These are phyloP conservation scores for Siniperca obscura DNA, from an alignment of 2,797 vertebrate species.

Conservation along the genomic window DNA sequence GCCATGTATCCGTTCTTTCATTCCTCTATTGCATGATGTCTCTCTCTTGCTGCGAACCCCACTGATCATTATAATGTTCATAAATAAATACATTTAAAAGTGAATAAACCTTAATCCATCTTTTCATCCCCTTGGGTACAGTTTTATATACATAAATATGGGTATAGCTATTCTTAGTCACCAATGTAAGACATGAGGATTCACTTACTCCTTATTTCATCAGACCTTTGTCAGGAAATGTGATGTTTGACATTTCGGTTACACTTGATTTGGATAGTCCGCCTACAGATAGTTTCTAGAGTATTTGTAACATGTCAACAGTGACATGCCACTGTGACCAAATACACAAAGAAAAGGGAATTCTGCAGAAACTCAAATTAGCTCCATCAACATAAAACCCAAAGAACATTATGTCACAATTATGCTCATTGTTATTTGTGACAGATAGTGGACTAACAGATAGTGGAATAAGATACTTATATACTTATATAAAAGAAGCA, in stretches of 20 bases:
- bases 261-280: too few relatives aligned
- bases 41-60: neutral
- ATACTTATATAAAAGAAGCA: too few relatives aligned
- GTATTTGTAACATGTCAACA: too few relatives aligned
- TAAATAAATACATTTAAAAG: neutral
- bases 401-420: too few relatives aligned
- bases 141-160: conserved; percentile 1
- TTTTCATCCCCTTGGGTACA: neutral
- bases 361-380: neutral
- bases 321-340: neutral
- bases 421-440: too few relatives aligned
- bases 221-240: neutral
- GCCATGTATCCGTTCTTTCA: conserved; percentile 48
- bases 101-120: neutral
- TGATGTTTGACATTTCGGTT: neutral
- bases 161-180: neutral
- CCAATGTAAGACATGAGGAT: neutral
- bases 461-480: too few relatives aligned
- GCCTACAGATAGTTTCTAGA: too few relatives aligned
- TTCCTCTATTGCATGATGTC: conserved; percentile 8
- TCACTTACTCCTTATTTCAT: neutral
- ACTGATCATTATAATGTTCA: neutral
- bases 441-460: too few relatives aligned
- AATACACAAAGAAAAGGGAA: neutral
- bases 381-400: too few relatives aligned